Evolutionary conservation across 2,113 vertebrate genomes (phyloP).

Genomic region (Scopus umbretta): DNA sequence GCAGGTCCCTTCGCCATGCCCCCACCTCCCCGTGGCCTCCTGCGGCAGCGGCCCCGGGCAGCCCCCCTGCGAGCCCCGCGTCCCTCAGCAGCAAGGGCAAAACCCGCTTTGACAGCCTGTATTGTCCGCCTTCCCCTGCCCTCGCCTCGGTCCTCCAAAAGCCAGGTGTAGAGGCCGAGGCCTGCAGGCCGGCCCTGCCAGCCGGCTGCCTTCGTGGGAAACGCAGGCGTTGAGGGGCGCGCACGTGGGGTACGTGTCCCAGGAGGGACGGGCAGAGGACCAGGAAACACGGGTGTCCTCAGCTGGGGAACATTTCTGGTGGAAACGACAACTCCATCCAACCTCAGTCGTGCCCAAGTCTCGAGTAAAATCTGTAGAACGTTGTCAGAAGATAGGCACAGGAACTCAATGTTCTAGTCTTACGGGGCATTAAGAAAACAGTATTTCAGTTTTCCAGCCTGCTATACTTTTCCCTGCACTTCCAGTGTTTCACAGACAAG

Average conservation of each 20-base stretch:
- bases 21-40: fast-evolving
- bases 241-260: fast-evolving
- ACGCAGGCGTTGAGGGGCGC: fast-evolving
- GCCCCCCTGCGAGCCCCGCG: fast-evolving
- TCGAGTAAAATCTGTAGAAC: neutral
- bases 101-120: neutral
- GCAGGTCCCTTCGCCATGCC: fast-evolving
- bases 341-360: neutral
- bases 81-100: neutral
- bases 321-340: neutral
- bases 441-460: neutral
- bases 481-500: neutral
- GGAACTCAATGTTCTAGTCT: neutral
- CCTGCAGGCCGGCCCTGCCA: neutral
- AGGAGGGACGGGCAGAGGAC: neutral
- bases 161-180: neutral
- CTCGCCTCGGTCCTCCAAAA: too few species aligned
- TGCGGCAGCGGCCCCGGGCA: fast-evolving
- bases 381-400: neutral
- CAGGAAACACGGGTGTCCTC: neutral
- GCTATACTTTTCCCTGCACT: fast-evolving
- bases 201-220: fast-evolving
- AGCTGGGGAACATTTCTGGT: too few species aligned
- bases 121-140: neutral
- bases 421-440: neutral